Evolutionary conservation across 2,797 vertebrate species (phyloP), one percentile per base, ranked within the genome.

Genomic region (Fringilla coelebs): DNA sequence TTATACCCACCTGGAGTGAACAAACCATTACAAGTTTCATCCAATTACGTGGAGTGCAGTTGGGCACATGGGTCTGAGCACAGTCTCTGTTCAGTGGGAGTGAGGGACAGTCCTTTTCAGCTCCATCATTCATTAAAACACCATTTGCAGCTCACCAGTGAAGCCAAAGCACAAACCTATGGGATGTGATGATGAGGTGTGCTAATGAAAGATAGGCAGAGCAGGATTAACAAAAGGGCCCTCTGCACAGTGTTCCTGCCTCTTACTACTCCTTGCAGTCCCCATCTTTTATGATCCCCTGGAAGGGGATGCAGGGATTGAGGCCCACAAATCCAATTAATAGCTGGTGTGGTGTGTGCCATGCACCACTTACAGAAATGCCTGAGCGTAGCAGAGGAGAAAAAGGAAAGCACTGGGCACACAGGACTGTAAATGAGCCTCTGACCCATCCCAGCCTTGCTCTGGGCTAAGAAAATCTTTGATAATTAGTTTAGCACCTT

Each of bases 81-180:
- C 85, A 91, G 78, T 77, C 90, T 31, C 76, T 83, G 70, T 93
- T 70, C 89, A 41, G 74, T 61, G 88, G 82, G 25, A 93, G 86
- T 76, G 55, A 80, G 85, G 91, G 89, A 87, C 89, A 76, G 82
- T 66, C 61, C 41, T 61, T 93, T 90, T 75, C 94, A 73, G 88
- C 90, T 93, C 95, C 80, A 24, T 67, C 89, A 32, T 95, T 96
- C 94, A 92, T 96, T 96, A 97, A 95, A 94, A 88, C 74, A 93
- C 92, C 85, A 85, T 96, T 95, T 97, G 80, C 91, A 77, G 95
- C 87, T 96, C 89, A 20, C 82, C 65, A 92, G 87, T 48, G 28
- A 54, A 90, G 93, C 94, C 0, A 3, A 77, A 93, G 88, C 91
- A 76, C 67, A 65, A 89, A 77, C 87, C 76, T 90, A 41, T 67